Conservation (phyloP, 2,888 invertebrate species). For the Drosophila kanekoi region DNA sequence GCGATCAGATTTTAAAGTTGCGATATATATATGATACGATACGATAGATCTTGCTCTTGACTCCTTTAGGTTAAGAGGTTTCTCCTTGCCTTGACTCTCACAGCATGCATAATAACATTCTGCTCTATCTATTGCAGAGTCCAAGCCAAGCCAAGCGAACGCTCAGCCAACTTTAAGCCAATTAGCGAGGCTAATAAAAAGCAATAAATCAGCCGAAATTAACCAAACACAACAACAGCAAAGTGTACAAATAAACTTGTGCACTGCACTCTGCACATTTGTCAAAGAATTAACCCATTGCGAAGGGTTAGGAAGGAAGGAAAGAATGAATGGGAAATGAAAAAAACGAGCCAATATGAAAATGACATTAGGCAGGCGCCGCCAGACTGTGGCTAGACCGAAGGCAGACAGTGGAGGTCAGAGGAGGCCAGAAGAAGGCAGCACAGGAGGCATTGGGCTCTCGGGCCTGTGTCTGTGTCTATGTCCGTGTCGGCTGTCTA, state of each 20-base stretch:
- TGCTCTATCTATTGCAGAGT: neutral
- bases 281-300: slow-evolving; percentile 60
- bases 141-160: neutral
- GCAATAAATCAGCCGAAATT: slow-evolving; percentile 69
- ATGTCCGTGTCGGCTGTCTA: slow-evolving; percentile 41
- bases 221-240: slow-evolving; percentile 31
- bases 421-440: slow-evolving; percentile 3
- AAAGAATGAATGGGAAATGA: too few relatives aligned
- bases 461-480: slow-evolving; percentile 16
- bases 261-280: slow-evolving; percentile 63
- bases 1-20: too few relatives aligned
- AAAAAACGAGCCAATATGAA: slow-evolving; percentile 61
- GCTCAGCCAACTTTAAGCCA: slow-evolving; percentile 48
- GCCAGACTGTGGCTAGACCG: slow-evolving; percentile 72
- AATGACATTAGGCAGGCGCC: slow-evolving; percentile 74
- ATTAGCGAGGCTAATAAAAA: slow-evolving; percentile 70
- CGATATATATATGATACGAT: too few relatives aligned
- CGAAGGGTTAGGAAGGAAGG: slow-evolving; percentile 36
- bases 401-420: slow-evolving; percentile 33
- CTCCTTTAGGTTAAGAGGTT: too few relatives aligned
- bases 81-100: too few relatives aligned
- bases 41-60: too few relatives aligned
- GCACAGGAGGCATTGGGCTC: slow-evolving; percentile 11
- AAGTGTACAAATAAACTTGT: slow-evolving; percentile 42
- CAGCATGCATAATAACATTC: too few relatives aligned